phyloP scores from a whole-genome alignment of 1,140 invertebrate genomes.

The Leguminivora glycinivorella region DNA sequence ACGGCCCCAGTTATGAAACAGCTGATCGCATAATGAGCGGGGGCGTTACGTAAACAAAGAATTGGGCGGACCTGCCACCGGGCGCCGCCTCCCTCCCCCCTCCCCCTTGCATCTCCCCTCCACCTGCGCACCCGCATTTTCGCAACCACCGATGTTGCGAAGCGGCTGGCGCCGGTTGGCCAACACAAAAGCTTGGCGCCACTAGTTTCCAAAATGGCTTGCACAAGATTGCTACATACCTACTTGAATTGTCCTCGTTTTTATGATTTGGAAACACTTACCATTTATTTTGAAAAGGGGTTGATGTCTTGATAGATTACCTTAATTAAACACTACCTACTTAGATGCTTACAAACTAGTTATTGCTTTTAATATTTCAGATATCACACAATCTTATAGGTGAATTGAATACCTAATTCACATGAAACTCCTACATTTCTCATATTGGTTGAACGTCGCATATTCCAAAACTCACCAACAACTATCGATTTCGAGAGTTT shows the following conservation, averaged over 20 bases:
- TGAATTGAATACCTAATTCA: too few relatives aligned
- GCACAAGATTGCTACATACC: background rate
- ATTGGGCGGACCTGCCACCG: conserved; percentile 69
- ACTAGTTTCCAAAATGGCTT: conserved; percentile 2
- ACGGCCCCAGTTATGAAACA: conserved; percentile 42
- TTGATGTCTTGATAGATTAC: background rate
- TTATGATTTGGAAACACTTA: background rate
- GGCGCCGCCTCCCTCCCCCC: conserved; percentile 55
- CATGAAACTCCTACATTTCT: too few relatives aligned
- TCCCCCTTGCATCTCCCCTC: conserved; percentile 33
- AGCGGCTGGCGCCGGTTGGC: conserved; percentile 36
- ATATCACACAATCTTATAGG: too few relatives aligned
- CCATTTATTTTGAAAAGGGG: background rate
- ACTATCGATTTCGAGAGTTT: background rate
- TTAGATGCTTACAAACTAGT: background rate
- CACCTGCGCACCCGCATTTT: conserved; percentile 60
- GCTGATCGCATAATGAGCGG: conserved; percentile 60
- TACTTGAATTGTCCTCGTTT: background rate
- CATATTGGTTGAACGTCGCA: background rate
- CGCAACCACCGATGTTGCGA: conserved; percentile 47
- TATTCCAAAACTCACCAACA: background rate
- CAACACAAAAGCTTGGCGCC: conserved; percentile 16
- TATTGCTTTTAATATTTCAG: background rate
- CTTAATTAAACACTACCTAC: background rate
- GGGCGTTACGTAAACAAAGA: conserved; percentile 75